Evolutionary conservation across 2,113 vertebrate species (phyloP).

Genomic region (Amphiprion percula): DNA sequence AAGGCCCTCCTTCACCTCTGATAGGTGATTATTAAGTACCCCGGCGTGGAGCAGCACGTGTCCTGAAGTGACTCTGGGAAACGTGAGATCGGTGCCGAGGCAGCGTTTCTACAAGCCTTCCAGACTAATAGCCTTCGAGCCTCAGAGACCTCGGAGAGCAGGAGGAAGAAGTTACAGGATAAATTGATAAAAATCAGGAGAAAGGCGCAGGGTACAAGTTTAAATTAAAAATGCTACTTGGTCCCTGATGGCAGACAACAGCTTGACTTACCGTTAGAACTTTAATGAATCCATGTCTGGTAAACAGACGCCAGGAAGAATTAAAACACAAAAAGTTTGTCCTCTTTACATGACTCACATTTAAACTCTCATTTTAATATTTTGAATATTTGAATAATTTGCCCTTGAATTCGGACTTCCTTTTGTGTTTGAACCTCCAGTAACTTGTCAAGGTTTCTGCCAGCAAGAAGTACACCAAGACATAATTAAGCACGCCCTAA

Average conservation of each 20-base stretch:
- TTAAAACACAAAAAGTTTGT: not conserved
- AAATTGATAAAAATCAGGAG: conserved; percentile 15
- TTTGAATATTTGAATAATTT: too few relatives aligned
- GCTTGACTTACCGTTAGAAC: not conserved
- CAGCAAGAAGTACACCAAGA: too few relatives aligned
- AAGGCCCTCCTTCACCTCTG: conserved; percentile 20
- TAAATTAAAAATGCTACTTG: conserved; percentile 3
- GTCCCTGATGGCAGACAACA: not conserved
- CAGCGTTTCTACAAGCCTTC: conserved; percentile 60
- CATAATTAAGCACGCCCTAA: too few relatives aligned
- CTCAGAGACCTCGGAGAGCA: conserved; percentile 38
- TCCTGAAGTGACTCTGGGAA: conserved; percentile 49
- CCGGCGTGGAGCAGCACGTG: conserved; percentile 33
- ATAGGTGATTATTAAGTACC: conserved; percentile 45
- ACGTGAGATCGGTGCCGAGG: conserved; percentile 51
- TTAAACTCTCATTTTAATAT: not conserved
- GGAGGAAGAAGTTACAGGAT: conserved; percentile 11
- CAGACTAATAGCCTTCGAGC: conserved; percentile 50
- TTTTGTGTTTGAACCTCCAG: too few relatives aligned
- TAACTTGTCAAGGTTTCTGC: too few relatives aligned
- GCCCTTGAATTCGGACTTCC: too few relatives aligned
- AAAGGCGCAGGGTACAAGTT: not conserved
- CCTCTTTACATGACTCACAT: conserved; percentile 7
- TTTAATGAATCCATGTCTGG: not conserved
- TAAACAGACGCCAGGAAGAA: conserved; percentile 12